Conservation (phyloP, 2,113 vertebrate genomes). For the Herpailurus yagouaroundi region DNA sequence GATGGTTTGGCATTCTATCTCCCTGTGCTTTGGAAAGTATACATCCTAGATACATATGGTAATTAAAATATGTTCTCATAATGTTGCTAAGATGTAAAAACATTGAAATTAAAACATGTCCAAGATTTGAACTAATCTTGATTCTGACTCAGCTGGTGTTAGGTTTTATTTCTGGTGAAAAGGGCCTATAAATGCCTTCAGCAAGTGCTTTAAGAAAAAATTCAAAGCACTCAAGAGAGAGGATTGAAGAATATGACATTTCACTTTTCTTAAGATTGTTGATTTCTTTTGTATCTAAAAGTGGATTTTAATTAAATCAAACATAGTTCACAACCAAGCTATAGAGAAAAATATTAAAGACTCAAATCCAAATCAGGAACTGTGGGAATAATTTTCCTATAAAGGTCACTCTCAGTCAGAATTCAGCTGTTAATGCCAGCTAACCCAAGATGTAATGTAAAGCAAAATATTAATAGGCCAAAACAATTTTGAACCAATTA, state of each 20-base stretch:
- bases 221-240: slow-evolving; percentile 43
- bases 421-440: slow-evolving; percentile 39
- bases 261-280: slow-evolving; percentile 63
- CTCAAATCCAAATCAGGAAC: slow-evolving; percentile 55
- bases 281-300: slow-evolving; percentile 73
- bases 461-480: slow-evolving; percentile 49
- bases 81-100: slow-evolving; percentile 45
- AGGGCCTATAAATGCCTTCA: slow-evolving; percentile 56
- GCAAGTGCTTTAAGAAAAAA: slow-evolving; percentile 55
- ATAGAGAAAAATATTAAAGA: slow-evolving; percentile 55
- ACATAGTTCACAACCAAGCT: slow-evolving; percentile 65
- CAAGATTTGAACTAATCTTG: slow-evolving; percentile 65
- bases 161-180: slow-evolving; percentile 70
- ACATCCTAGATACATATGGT: slow-evolving; percentile 12
- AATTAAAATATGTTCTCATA: slow-evolving; percentile 54
- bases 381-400: slow-evolving; percentile 53
- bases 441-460: slow-evolving; percentile 20
- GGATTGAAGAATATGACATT: slow-evolving; percentile 55
- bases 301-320: slow-evolving; percentile 75
- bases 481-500: slow-evolving; percentile 49
- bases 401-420: slow-evolving; percentile 71
- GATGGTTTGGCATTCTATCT: slow-evolving; percentile 34
- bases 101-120: slow-evolving; percentile 52
- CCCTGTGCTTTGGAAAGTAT: slow-evolving; percentile 41
- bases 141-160: slow-evolving; percentile 66